A percentile compares a stretch with the other conserved stretches of the same genome.
phyloP scores from a whole-genome alignment of 2,797 vertebrate species.

The Tympanoctomys barrerae region DNA sequence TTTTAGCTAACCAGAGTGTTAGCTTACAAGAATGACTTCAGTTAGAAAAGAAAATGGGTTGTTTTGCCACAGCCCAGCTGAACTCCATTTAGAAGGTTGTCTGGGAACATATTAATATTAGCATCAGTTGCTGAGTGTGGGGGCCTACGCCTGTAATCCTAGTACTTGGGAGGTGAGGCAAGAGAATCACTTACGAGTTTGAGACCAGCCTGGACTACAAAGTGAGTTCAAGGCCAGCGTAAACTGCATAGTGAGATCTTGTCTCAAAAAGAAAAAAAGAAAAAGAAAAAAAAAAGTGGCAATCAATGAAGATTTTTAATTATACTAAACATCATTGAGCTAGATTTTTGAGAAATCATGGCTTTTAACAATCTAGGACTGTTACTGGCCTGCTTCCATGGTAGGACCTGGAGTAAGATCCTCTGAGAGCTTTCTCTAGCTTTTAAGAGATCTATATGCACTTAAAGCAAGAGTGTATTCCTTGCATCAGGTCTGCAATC shows the following conservation, averaged over 20 bases:
- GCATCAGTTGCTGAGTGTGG: not conserved
- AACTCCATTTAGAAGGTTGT: conserved; percentile 38
- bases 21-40: conserved; percentile 1
- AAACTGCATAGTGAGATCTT: not conserved
- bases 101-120: not conserved
- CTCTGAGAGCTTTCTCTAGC: conserved; percentile 12
- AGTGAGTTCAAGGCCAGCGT: not conserved
- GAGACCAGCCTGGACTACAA: not conserved
- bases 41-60: conserved; percentile 22
- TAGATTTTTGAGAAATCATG: conserved; percentile 41
- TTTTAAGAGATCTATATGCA: conserved; percentile 30
- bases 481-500: not conserved
- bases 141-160: not conserved
- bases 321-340: not conserved
- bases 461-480: not conserved
- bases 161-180: not conserved
- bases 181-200: not conserved
- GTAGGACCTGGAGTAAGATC: conserved; percentile 21
- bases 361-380: conserved; percentile 11
- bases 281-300: not conserved
- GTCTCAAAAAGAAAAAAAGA: not conserved
- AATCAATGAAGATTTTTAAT: conserved; percentile 45
- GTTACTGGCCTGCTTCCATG: not conserved
- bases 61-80: not conserved
- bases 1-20: not conserved